These are phyloP conservation scores for Aphelenchoides fujianensis DNA, from an alignment of 1,140 invertebrate species.

Conservation along the genomic window DNA sequence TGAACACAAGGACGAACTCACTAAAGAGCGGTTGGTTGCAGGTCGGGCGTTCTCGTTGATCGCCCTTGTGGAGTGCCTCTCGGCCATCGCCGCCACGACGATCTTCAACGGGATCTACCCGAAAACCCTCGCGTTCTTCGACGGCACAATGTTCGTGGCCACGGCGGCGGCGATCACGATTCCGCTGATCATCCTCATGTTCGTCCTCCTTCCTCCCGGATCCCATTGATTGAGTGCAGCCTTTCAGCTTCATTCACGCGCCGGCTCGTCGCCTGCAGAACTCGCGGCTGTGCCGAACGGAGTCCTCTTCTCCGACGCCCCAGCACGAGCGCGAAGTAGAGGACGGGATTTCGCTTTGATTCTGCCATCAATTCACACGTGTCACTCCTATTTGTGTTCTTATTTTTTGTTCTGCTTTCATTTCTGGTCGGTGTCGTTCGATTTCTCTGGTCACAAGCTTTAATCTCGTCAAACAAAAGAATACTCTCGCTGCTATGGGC, in stretches of 20 bases:
- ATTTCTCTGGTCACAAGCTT: too few species aligned
- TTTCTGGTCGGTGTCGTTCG: not conserved
- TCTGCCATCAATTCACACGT: too few species aligned
- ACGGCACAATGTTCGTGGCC: conserved; percentile 49
- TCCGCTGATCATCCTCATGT: conserved; percentile 34
- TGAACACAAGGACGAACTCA: conserved; percentile 8
- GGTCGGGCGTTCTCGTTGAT: conserved; percentile 50
- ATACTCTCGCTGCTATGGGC: too few species aligned
- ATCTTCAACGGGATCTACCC: conserved; percentile 59
- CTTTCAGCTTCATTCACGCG: conserved; percentile 11
- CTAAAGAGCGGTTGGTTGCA: conserved; percentile 19
- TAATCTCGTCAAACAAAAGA: too few species aligned
- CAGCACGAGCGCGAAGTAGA: not conserved
- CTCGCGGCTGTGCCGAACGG: not conserved
- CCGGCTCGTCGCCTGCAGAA: not conserved
- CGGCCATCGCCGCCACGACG: conserved; percentile 49
- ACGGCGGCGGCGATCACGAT: conserved; percentile 26
- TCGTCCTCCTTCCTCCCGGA: conserved; percentile 19
- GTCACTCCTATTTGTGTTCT: too few species aligned
- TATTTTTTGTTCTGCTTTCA: not conserved
- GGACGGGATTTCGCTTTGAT: not conserved
- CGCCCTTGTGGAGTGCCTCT: conserved; percentile 46
- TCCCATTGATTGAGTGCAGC: not conserved
- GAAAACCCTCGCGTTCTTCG: conserved; percentile 47
- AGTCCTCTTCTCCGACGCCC: not conserved